Evolutionary conservation across 2,797 vertebrate genomes (phyloP).

Genomic region (Sebastolobus altivelis): DNA sequence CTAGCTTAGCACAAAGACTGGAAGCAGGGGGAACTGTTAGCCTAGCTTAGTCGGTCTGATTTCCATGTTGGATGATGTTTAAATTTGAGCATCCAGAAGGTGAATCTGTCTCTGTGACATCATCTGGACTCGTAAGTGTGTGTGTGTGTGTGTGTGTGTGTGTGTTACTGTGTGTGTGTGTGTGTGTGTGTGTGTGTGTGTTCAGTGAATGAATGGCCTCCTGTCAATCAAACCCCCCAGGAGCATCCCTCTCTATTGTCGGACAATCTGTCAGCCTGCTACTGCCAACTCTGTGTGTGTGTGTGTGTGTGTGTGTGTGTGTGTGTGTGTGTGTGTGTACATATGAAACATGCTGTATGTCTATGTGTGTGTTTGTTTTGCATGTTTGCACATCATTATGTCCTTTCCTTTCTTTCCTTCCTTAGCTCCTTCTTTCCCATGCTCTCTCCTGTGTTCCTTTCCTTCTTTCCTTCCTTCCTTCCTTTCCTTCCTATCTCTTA

Average conservation of each 20-base stretch:
- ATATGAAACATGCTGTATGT: no score
- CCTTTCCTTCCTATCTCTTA: no score
- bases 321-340: background rate
- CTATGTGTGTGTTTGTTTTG: background rate
- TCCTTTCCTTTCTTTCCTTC: background rate
- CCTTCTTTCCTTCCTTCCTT: background rate
- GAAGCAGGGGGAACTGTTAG: no score
- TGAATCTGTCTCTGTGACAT: conserved; percentile 5
- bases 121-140: background rate
- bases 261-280: conserved; percentile 69
- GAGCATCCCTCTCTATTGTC: conserved; percentile 49
- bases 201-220: conserved; percentile 34
- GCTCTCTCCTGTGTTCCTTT: background rate
- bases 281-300: conserved; percentile 45
- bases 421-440: background rate
- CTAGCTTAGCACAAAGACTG: no score
- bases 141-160: conserved; percentile 5
- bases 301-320: conserved; percentile 17
- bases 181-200: conserved; percentile 14
- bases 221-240: conserved; percentile 33
- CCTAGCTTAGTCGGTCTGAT: background rate
- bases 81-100: background rate
- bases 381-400: background rate
- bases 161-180: background rate
- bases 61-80: background rate